Evolutionary conservation across 53 echinoderm and acorn worm species (phyloP).

Genomic region (Astropecten irregularis): DNA sequence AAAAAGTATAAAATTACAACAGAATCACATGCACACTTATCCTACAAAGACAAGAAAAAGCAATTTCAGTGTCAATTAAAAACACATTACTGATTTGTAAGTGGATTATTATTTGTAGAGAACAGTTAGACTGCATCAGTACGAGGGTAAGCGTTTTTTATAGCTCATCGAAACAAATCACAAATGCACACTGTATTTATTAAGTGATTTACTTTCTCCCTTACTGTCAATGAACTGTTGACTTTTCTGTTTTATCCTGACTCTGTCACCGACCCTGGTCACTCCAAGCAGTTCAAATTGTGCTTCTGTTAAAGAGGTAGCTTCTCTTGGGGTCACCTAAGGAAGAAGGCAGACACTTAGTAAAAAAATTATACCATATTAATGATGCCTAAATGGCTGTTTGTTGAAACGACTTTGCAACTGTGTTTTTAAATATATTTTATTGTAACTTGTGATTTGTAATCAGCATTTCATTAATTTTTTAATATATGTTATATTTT

Average conservation of each 20-base stretch:
- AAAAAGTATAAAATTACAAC: not conserved
- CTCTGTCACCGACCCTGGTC: not conserved
- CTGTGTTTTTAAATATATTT: no score
- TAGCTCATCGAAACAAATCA: not conserved
- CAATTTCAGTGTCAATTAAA: no score
- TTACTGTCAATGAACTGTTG: slow-evolving; percentile 1
- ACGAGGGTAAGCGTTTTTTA: not conserved
- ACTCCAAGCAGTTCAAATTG: not conserved
- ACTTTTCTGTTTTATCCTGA: slow-evolving; percentile 3
- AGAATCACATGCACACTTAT: not conserved
- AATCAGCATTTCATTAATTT: no score
- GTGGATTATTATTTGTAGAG: no score
- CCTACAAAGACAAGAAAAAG: no score
- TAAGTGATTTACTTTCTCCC: not conserved
- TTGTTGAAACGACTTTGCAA: no score
- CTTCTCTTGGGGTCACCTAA: slow-evolving; percentile 13
- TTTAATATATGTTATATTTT: no score
- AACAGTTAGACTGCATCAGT: no score
- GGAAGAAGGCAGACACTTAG: not conserved
- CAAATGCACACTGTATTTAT: not conserved
- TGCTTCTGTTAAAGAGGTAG: not conserved
- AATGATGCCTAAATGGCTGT: no score
- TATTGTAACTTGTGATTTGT: no score
- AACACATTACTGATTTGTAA: no score
- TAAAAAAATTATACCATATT: no score